A percentile compares a stretch with the other conserved stretches of the same genome.
Conservation (phyloP, 2,113 vertebrate genomes). For the Peromyscus californicus region DNA sequence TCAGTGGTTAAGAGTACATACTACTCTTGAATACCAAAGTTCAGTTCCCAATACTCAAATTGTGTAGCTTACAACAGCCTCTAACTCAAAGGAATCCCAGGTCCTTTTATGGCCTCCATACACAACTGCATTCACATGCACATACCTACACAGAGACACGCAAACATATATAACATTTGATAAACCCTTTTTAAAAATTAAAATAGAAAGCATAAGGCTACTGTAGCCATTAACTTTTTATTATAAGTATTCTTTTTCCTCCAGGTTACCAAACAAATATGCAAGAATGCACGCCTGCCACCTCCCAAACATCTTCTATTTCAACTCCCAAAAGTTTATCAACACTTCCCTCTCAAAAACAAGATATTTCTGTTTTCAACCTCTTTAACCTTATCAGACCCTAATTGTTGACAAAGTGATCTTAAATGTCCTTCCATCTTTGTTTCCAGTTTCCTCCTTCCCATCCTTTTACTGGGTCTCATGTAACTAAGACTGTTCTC, state of each 20-base stretch:
- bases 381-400: not conserved
- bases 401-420: constrained; percentile 26
- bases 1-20: not conserved
- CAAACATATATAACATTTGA: not conserved
- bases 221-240: not conserved
- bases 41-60: not conserved
- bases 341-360: constrained; percentile 19
- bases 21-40: not conserved
- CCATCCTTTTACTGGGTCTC: not conserved
- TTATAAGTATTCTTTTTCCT: not conserved
- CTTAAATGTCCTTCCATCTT: not conserved
- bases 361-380: constrained; percentile 41
- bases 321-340: not conserved
- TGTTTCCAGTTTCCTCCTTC: constrained; percentile 20
- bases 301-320: constrained; percentile 31
- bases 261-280: constrained; percentile 13
- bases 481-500: not conserved
- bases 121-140: not conserved
- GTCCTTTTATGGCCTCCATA: not conserved
- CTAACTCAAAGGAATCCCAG: not conserved
- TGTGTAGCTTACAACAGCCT: not conserved
- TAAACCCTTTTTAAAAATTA: not conserved
- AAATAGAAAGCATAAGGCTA: not conserved
- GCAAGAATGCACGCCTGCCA: not conserved
- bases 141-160: not conserved